Base-by-base conservation (phyloP, 1,140 invertebrate species). In the Lepeophtheirus salmonis region DNA sequence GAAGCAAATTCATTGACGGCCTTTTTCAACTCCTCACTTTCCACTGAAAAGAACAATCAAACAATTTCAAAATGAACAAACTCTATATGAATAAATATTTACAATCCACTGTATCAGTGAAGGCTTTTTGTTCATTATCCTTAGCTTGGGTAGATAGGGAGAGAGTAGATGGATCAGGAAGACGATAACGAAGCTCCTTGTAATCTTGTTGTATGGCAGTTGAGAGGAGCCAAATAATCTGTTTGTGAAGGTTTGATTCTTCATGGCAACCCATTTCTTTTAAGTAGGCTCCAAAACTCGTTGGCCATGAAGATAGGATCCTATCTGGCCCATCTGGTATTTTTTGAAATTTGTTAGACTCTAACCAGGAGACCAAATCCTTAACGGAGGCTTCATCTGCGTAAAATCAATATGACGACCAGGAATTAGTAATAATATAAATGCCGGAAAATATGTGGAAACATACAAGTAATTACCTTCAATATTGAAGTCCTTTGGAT, bases 111-210 rank as follows among this genome's bases (percentile, higher is more conserved):
- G 80, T 83, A 68, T 89, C 84, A 20, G 48, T 22, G 30, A 41
- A 41, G 30, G 6, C 30, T 10, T 41, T 41, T 41, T n/a, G 6
- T n/a, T 41, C n/a, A n/a, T 41, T 41, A n/a, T 41, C 30, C 6
- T 41, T n/a, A n/a, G 6, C 30, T 10, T 41, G 6, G 6, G 30
- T 41, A n/a, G 6, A 10, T 41, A 41, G 84, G 25, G 88, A 75
- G 68, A 82, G 75, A 13, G 91, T 74, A 55, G 89, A 88, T 67
- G 82, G 78, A 2, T 80, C 81, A 1, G 90, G 66, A n/a, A 94
- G 69, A 86, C 88, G 92, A 66, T 89, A 85, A 0, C 89, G 66
- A 17, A 73, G 58, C 67, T 6, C 81, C 77, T 65, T 88, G 78
- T 54, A 74, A 62, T 63, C 70, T 69, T 10, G 6, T n/a, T 41